Conservation (phyloP, 2,113 vertebrate genomes). For the Kryptolebias marmoratus region DNA sequence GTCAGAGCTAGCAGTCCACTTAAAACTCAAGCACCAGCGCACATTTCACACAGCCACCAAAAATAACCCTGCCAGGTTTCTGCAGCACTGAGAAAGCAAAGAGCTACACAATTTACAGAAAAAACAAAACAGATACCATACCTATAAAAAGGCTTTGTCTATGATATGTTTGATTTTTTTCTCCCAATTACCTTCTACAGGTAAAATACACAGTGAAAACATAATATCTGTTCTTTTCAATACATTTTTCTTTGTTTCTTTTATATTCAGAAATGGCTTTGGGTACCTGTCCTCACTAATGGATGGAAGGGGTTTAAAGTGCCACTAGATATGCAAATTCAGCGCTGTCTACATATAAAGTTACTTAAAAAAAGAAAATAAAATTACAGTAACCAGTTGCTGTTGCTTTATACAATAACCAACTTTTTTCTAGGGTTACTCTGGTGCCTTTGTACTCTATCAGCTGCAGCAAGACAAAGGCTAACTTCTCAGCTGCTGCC, state of each 20-base stretch:
- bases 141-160: neutral
- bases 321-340: slow-evolving; percentile 64
- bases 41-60: slow-evolving; percentile 64
- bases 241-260: slow-evolving; percentile 6
- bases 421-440: slow-evolving; percentile 44
- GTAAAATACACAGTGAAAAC: neutral
- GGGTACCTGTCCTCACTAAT: slow-evolving; percentile 18
- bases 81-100: slow-evolving; percentile 30
- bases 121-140: neutral
- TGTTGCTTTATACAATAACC: slow-evolving; percentile 33
- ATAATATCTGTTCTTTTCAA: neutral
- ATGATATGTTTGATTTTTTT: neutral
- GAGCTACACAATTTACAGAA: slow-evolving; percentile 23
- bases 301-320: slow-evolving; percentile 52
- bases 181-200: slow-evolving; percentile 7
- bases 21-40: slow-evolving; percentile 70
- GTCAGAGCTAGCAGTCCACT: slow-evolving; percentile 67
- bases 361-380: slow-evolving; percentile 27
- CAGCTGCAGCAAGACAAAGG: slow-evolving; percentile 58
- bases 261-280: slow-evolving; percentile 33
- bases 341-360: slow-evolving; percentile 40
- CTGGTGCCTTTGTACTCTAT: slow-evolving; percentile 41
- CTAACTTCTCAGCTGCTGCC: slow-evolving; percentile 47
- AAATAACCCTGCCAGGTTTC: slow-evolving; percentile 60
- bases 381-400: slow-evolving; percentile 52